Percentiles rank a stretch among this genome's conserved stretches.
Conservation (phyloP, 2,797 vertebrate genomes). For the Sebastes melanostomus region DNA sequence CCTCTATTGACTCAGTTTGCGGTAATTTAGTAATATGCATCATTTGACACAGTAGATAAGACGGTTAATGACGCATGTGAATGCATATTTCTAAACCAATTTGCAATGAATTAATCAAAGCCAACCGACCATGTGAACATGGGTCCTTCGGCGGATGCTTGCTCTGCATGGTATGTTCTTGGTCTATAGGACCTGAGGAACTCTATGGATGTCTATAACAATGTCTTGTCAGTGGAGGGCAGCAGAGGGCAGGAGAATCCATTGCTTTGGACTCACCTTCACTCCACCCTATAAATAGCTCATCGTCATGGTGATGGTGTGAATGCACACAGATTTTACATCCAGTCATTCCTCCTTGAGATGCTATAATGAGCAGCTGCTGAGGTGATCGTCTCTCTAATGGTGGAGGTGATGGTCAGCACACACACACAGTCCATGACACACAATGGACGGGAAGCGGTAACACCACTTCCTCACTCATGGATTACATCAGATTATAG, state of each 20-base stretch:
- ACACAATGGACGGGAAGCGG: not conserved
- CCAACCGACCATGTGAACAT: no score
- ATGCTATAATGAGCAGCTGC: not conserved
- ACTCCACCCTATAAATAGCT: slow-evolving; percentile 30
- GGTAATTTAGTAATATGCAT: not conserved
- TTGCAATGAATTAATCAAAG: not conserved
- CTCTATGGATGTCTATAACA: not conserved
- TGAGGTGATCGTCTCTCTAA: no score
- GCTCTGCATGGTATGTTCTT: not conserved
- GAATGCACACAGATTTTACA: slow-evolving; percentile 8
- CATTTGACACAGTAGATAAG: not conserved
- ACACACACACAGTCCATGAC: no score
- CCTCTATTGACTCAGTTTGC: not conserved
- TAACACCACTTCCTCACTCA: not conserved
- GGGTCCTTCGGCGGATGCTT: not conserved
- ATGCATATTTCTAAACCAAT: not conserved
- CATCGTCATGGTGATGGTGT: slow-evolving; percentile 40
- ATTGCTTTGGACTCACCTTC: not conserved
- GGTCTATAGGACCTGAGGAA: no score
- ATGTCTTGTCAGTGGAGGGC: slow-evolving; percentile 33
- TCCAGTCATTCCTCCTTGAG: not conserved
- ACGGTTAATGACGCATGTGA: not conserved
- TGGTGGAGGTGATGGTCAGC: no score
- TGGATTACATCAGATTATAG: slow-evolving; percentile 54
- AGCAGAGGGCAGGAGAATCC: not conserved